phyloP scores from a whole-genome alignment of 2,888 invertebrate genomes.

The Boloria selene region DNA sequence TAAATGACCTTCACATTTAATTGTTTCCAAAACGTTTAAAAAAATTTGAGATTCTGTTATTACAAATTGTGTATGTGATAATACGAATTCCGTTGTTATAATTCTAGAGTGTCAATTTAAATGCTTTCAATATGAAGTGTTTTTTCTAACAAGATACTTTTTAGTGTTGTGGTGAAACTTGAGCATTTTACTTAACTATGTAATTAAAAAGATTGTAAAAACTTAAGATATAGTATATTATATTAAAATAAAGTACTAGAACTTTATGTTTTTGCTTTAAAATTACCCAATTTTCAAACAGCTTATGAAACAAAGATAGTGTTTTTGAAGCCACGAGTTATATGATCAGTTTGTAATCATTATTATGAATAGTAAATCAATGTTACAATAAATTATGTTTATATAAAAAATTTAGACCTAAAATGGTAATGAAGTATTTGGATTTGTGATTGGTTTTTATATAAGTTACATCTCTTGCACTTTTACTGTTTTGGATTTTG shows the following conservation, averaged over 20 bases:
- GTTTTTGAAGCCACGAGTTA: too few relatives aligned
- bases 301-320: not conserved
- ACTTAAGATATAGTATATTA: constrained; percentile 23
- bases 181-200: constrained; percentile 32
- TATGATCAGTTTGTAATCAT: not conserved
- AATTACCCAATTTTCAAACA: not conserved
- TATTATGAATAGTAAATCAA: not conserved
- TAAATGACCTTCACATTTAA: constrained; percentile 1
- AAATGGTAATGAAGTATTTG: too few relatives aligned
- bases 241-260: constrained; percentile 21
- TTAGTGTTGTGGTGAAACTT: constrained; percentile 21
- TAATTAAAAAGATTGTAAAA: constrained; percentile 24
- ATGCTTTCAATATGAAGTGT: constrained; percentile 9
- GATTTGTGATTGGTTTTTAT: too few relatives aligned
- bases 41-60: not conserved
- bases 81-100: not conserved
- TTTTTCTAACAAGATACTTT: constrained; percentile 12
- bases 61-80: constrained; percentile 9
- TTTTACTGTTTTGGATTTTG: too few relatives aligned
- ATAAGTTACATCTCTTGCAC: too few relatives aligned
- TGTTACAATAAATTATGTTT: too few relatives aligned
- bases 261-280: constrained; percentile 9
- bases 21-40: constrained; percentile 7
- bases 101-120: constrained; percentile 1
- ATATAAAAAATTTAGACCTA: too few relatives aligned